phyloP scores from a whole-genome alignment of 2,888 invertebrate genomes.

The Lasioglossum calceatum region DNA sequence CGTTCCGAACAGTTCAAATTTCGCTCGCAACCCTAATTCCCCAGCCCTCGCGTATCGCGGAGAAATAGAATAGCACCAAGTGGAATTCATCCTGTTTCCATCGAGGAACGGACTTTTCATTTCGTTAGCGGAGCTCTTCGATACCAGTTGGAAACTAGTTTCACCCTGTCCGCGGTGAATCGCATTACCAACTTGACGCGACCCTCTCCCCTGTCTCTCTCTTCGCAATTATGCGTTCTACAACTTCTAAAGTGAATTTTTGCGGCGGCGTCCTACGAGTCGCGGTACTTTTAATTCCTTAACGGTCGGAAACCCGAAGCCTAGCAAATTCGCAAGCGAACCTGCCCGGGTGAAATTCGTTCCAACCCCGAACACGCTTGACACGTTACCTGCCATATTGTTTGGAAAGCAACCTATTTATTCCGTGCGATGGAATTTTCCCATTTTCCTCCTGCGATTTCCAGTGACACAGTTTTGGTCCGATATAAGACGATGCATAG shows the following conservation, averaged over 20 bases:
- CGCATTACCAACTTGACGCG: conserved; percentile 31
- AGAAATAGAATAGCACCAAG: neutral
- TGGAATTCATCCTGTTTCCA: neutral
- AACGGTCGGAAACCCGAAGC: neutral
- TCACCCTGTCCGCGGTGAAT: conserved; percentile 26
- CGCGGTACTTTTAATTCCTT: neutral
- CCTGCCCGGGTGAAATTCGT: neutral
- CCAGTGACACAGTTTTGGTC: too few relatives aligned
- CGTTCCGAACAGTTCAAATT: neutral
- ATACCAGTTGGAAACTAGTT: conserved; percentile 16
- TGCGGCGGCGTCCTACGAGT: neutral
- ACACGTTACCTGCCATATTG: neutral
- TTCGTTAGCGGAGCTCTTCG: conserved; percentile 5
- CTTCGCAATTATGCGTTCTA: neutral
- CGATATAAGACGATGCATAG: too few relatives aligned
- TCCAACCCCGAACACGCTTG: neutral
- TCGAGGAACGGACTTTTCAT: conserved; percentile 34
- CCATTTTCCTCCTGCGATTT: too few relatives aligned
- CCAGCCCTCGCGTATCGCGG: neutral
- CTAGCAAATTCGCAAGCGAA: neutral
- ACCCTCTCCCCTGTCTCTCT: neutral
- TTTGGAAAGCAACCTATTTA: neutral
- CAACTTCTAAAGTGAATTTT: conserved; percentile 10
- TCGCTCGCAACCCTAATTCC: neutral
- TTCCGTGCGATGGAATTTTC: too few relatives aligned